phyloP scores from a whole-genome alignment of 2,888 invertebrate species.

The Pachymerium ferrugineum region DNA sequence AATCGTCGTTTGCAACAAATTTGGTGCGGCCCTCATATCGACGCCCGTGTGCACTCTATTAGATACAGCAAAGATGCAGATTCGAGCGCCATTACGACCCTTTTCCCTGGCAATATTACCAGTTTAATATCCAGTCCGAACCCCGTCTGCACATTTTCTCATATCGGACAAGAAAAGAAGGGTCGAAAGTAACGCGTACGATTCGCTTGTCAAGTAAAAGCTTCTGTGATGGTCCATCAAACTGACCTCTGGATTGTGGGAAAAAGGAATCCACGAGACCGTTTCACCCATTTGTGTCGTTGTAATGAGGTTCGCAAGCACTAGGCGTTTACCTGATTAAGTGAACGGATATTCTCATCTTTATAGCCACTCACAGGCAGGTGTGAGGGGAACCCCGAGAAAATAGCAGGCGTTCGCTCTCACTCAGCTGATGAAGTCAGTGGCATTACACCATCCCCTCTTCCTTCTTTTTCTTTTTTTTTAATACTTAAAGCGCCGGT shows the following conservation, averaged over 20 bases:
- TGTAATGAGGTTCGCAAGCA: neutral
- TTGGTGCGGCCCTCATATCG: conserved; percentile 12
- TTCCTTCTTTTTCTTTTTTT: neutral
- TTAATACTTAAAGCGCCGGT: neutral
- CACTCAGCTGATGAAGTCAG: conserved; percentile 23
- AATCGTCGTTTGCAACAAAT: neutral
- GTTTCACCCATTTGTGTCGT: neutral
- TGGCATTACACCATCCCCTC: neutral
- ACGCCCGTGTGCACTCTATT: conserved; percentile 6
- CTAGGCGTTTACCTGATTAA: conserved; percentile 20
- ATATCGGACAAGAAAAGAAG: neutral
- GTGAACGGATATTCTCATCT: conserved; percentile 27
- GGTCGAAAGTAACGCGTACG: neutral
- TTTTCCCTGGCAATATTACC: neutral
- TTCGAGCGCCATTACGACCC: conserved; percentile 19
- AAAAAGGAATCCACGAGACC: neutral
- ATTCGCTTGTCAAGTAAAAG: neutral
- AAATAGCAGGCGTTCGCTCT: conserved; percentile 22
- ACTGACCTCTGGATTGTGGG: neutral
- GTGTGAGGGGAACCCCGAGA: conserved; percentile 2
- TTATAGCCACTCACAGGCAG: conserved; percentile 19
- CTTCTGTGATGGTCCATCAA: neutral
- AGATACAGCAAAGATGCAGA: neutral
- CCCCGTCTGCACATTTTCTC: neutral
- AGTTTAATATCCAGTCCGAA: neutral